Evolutionary conservation across 2,888 invertebrate genomes (phyloP), one percentile per base, ranked within the genome.

Genomic region (Lepidocyrtoides sp.): DNA sequence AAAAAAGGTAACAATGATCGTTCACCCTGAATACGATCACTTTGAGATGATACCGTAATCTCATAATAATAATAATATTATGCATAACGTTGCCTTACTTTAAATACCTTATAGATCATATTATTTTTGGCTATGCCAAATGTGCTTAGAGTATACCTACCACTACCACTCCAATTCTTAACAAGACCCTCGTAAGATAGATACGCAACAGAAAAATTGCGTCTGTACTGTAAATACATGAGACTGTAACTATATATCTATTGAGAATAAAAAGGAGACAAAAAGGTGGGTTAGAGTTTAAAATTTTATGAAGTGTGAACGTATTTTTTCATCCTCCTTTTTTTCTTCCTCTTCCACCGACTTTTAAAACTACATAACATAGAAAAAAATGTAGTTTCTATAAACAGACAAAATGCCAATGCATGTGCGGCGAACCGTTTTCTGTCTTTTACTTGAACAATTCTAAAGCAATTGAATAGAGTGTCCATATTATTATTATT

Each of bases 241-340:
- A 4, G 7, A 36, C n/a, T n/a, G 48, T n/a, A 14, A 4, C 23
- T 48, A 57, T 17, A n/a, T 23, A 57, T 57, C 57, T 57, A 29
- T 63, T n/a, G 26, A 26, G 14, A 29, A 57, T 63, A 29, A 87
- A 23, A 81, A 81, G 26, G 36, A 51, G 51, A 51, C 29, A 84
- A 54, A 85, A 87, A 91, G 89, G 91, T 32, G 66, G 54, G 69
- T 81, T 72, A 69, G 75, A 66, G 60, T 75, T 69, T 57, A 69
- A 92, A 89, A 90, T 93, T 93, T 94, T 93, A 94, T 94, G 93
- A 94, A 94, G 94, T 94, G 94, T 94, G 94, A 94, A 94, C 93
- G 92, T 93, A 89, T 93, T 91, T 92, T 93, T 93, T 92, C 88
- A 77, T 66, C 36, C 89, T n/a, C n/a, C n/a, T n/a, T n/a, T n/a